Evolutionary conservation across 2,113 vertebrate species (phyloP), one percentile per base, ranked within the genome.

Genomic region (Platysternon megacephalum): DNA sequence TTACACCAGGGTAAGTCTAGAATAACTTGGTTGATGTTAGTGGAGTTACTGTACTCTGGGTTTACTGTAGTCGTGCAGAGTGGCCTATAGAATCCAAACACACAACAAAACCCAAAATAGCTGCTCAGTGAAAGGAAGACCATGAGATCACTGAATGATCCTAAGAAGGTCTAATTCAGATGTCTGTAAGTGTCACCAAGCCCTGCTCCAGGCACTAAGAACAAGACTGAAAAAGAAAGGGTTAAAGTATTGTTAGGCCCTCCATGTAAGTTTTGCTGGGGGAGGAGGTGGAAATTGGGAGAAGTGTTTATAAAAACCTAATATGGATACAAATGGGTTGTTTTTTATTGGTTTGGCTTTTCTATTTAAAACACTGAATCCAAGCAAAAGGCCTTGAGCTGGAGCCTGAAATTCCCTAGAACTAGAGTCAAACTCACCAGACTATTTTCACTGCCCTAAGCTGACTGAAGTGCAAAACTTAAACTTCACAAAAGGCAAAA

Each of bases 51-150:
- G 9, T 42, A 79, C 49, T 94, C 87, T 86, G 56, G 68, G 39
- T 42, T 39, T 42, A 74, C 5, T 24, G 0, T 1, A 44, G 10
- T 55, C 85, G 74, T 55, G 84, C 61, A 82, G 58, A 5, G 21
- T 9, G 53, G 65, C 84, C 84, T 84, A 74, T 21, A 0, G 86
- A 51, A 12, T 12, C 17, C 0, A 5, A 88, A 76, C 3, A 35
- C 76, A 5, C 58, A 7, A 4, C 56, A 87, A 82, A 46, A 17
- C 0, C 68, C 68, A 0, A 2, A 76, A 4, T 0, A 0, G 39
- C 79, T 82, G 78, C 53, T 79, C 1, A 22, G 58, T 0, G 0
- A 95, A 81, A 56, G 89, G 49, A 91, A 83, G 84, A 35, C 35
- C 4, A 3, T 35, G 81, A 72, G 82, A 79, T 14, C 81, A n/a